Evolutionary conservation across 2,113 vertebrate species (phyloP).

Genomic region (Ibidorhyncha struthersii): DNA sequence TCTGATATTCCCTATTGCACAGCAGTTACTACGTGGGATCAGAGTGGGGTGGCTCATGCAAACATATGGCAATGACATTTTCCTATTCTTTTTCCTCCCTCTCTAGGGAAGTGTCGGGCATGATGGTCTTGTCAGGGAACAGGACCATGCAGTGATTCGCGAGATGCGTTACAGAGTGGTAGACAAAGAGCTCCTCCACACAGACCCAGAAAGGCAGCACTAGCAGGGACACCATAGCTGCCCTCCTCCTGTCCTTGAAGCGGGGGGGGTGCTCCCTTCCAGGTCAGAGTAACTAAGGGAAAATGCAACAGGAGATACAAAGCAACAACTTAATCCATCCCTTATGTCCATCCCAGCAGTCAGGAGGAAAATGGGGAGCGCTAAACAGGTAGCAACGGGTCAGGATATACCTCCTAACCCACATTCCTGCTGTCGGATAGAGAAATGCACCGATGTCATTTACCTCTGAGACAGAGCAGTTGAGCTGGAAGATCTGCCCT

Average conservation of each 20-base stretch:
- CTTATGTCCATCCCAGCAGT: not conserved
- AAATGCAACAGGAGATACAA: not conserved
- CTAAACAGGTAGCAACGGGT: not conserved
- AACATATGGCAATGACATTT: not conserved
- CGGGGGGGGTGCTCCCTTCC: not conserved
- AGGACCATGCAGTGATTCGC: not conserved
- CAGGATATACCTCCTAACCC: not conserved
- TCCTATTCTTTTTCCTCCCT: not conserved
- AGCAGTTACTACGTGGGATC: not conserved
- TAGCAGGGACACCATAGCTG: not conserved
- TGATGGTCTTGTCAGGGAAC: not conserved
- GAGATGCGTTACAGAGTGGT: not conserved
- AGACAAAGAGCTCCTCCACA: not conserved
- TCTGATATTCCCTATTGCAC: not conserved
- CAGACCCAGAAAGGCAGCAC: rapidly evolving
- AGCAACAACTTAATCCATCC: not conserved
- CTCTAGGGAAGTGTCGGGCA: not conserved
- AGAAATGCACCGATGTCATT: not conserved
- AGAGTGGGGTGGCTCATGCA: not conserved
- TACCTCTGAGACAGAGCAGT: constrained; percentile 91
- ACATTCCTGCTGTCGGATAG: not conserved
- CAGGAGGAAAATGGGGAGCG: not conserved
- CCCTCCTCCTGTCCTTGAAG: not conserved
- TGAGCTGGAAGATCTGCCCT: constrained; percentile 95
- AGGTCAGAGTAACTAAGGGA: not conserved